These are phyloP conservation scores for Ochropleura leucogaster DNA, from an alignment of 2,888 invertebrate genomes.

Conservation along the genomic window DNA sequence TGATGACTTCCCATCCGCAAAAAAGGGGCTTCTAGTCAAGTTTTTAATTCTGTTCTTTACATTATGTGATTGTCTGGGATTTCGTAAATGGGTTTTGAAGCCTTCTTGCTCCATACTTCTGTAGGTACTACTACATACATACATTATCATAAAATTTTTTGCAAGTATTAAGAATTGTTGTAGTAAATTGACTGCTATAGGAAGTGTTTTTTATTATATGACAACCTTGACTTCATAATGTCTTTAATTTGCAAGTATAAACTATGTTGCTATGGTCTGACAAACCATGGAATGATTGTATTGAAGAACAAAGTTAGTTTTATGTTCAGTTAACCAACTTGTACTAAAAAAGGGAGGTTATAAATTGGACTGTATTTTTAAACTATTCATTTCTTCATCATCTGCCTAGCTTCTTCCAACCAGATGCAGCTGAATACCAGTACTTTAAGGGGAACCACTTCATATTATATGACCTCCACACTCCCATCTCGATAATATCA, in stretches of 20 bases:
- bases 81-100: too few species aligned
- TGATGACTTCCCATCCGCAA: too few species aligned
- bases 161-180: conserved; percentile 10
- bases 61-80: neutral
- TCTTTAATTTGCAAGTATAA: conserved; percentile 34
- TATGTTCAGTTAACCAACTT: neutral
- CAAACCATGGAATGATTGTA: neutral
- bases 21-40: neutral
- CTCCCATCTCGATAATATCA: neutral
- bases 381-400: too few species aligned
- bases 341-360: too few species aligned
- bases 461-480: neutral
- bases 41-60: neutral
- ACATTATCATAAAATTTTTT: conserved; percentile 31
- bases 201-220: conserved; percentile 36
- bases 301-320: neutral
- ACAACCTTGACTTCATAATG: conserved; percentile 45
- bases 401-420: neutral
- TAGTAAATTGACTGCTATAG: conserved; percentile 13
- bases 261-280: conserved; percentile 26
- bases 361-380: too few species aligned
- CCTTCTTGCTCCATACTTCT: neutral
- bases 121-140: neutral
- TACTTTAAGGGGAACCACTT: neutral
- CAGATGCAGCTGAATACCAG: neutral